Percentiles rank a stretch among this genome's conserved stretches.
phyloP scores from a whole-genome alignment of 2,888 invertebrate genomes.

The Prenolepis imparis region DNA sequence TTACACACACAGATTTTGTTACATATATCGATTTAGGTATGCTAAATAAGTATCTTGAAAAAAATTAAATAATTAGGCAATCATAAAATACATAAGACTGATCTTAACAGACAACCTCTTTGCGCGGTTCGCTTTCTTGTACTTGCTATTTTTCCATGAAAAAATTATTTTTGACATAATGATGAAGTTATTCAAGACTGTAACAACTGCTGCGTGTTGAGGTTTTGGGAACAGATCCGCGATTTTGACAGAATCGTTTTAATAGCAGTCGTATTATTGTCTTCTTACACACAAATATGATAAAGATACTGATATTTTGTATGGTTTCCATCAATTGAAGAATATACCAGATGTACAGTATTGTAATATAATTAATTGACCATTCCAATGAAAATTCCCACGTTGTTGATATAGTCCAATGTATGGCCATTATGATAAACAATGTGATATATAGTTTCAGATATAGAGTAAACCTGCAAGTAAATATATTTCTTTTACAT shows the following conservation, averaged over 20 bases:
- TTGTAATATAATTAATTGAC: conserved; percentile 84
- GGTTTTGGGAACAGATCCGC: neutral
- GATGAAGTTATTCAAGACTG: too few species aligned
- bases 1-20: too few species aligned
- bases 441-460: conserved; percentile 93
- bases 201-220: too few species aligned
- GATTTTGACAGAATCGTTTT: conserved; percentile 87
- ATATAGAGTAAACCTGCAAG: conserved; percentile 91
- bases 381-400: conserved; percentile 87
- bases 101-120: too few species aligned
- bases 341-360: conserved; percentile 88
- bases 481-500: neutral
- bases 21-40: too few species aligned
- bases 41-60: too few species aligned
- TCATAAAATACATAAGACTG: too few species aligned
- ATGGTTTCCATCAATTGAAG: conserved; percentile 90
- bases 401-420: conserved; percentile 93
- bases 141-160: too few species aligned
- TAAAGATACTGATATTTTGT: conserved; percentile 90
- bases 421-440: conserved; percentile 95
- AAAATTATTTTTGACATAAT: too few species aligned
- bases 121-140: too few species aligned
- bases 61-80: too few species aligned
- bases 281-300: conserved; percentile 91
- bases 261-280: conserved; percentile 89